These are phyloP conservation scores for Macroteleia sp. DNA, from an alignment of 2,888 invertebrate genomes.

Conservation along the genomic window DNA sequence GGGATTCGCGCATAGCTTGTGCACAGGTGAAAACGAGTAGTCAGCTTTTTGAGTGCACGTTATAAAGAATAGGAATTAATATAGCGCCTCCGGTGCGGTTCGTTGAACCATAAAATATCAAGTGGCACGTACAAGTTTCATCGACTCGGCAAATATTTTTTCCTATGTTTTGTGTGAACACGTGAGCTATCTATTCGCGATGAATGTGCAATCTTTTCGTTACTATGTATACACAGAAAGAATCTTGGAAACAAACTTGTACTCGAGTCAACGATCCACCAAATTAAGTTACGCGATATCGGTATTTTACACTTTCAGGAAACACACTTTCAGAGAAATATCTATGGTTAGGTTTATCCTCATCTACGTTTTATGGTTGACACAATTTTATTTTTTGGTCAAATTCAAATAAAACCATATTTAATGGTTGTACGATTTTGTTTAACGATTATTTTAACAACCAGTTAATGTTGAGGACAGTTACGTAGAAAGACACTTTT, in stretches of 20 bases:
- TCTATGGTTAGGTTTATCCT: too few relatives aligned
- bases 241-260: conserved; percentile 25
- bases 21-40: conserved; percentile 65
- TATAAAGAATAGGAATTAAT: conserved; percentile 64
- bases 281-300: too few relatives aligned
- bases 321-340: too few relatives aligned
- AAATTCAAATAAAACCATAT: too few relatives aligned
- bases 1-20: conserved; percentile 51
- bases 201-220: conserved; percentile 54
- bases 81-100: conserved; percentile 58
- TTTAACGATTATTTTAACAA: too few relatives aligned
- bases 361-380: too few relatives aligned
- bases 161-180: conserved; percentile 56
- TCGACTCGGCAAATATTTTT: conserved; percentile 66
- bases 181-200: conserved; percentile 55
- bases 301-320: too few relatives aligned
- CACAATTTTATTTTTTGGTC: too few relatives aligned
- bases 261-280: background rate
- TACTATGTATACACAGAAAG: conserved; percentile 22
- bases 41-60: conserved; percentile 65
- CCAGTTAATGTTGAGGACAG: too few relatives aligned
- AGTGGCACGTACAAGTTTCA: conserved; percentile 63
- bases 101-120: conserved; percentile 67
- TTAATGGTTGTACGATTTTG: too few relatives aligned
- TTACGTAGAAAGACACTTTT: too few relatives aligned